Evolutionary conservation across 2,888 invertebrate species (phyloP), one percentile per base, ranked within the genome.

Genomic region (Empis stercorea): DNA sequence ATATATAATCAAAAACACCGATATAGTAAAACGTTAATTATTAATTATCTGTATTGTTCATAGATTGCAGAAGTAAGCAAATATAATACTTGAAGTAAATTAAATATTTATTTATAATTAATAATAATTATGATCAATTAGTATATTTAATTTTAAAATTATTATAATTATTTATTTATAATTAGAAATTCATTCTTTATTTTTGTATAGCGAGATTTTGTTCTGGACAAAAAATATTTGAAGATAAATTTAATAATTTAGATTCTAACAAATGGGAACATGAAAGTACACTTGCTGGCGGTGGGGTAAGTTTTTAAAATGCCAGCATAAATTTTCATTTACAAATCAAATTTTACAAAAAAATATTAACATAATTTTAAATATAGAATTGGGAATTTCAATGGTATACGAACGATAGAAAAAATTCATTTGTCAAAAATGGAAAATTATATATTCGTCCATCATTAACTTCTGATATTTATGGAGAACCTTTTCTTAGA

Each of bases 301-400:
- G 80, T 50, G 80, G 80, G 43, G 55, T 55, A 52, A 45, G 53
- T 47, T 6, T 11, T n/a, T 30, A 40, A 41, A 13, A 37, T 32
- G 9, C 9, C 3, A 32, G 9, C 3, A 32, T 5, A 13, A 32
- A 32, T 32, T 5, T 5, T 32, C 4, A 10, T 36, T 9, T 36
- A 14, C 3, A 7, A 14, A 6, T 36, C 23, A 23, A 36, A 14
- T 36, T n/a, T n/a, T 3, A 36, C 13, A n/a, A 36, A 36, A 3
- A 36, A n/a, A 38, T 17, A 38, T 10, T 38, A 15, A 16, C 3
- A 10, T 10, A 15, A 14, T 4, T 37, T 14, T 9, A 10, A 37
- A 27, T 34, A 32, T 32, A 55, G 79, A 81, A 81, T 62, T 78
- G 79, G 78, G 81, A 82, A 61, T 83, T 82, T 64, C 78, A 83